phyloP scores from a whole-genome alignment of 2,888 invertebrate species.

The Cetonia aurata region DNA sequence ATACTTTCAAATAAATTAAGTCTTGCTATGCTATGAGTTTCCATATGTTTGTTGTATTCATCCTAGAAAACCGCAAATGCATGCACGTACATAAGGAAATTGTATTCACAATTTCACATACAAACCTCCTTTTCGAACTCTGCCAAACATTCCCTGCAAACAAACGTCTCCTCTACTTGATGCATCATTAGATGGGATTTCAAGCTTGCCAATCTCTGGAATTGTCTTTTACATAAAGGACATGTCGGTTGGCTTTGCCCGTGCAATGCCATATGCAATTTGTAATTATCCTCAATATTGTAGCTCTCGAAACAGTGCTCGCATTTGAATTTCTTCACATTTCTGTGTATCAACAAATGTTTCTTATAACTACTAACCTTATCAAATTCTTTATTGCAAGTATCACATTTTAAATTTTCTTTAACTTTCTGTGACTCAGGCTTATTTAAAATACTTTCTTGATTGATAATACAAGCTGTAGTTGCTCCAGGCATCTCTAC shows the following conservation, averaged over 20 bases:
- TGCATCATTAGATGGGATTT: conserved; percentile 64
- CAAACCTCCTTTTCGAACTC: conserved; percentile 63
- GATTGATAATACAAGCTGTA: conserved; percentile 31
- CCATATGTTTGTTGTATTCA: conserved; percentile 68
- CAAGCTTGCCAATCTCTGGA: conserved; percentile 63
- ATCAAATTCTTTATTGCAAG: conserved; percentile 58
- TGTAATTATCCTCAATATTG: conserved; percentile 63
- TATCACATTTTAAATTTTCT: conserved; percentile 55
- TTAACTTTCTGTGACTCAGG: conserved; percentile 19
- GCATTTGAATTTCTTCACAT: conserved; percentile 62
- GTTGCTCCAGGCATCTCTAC: conserved; percentile 7
- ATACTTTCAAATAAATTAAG: conserved; percentile 54
- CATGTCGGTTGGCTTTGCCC: conserved; percentile 58
- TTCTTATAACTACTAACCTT: conserved; percentile 56
- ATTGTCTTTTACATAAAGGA: conserved; percentile 63
- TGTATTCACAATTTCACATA: not conserved
- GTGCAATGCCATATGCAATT: conserved; percentile 62
- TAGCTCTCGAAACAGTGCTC: conserved; percentile 60
- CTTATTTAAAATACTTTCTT: conserved; percentile 32
- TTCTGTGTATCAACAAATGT: conserved; percentile 61
- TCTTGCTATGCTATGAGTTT: conserved; percentile 59
- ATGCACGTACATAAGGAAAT: conserved; percentile 11
- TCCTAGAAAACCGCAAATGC: conserved; percentile 60
- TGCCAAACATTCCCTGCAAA: conserved; percentile 61
- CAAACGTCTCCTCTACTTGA: conserved; percentile 63